phyloP scores from a whole-genome alignment of 2,888 invertebrate species.

The Sesia bembeciformis region DNA sequence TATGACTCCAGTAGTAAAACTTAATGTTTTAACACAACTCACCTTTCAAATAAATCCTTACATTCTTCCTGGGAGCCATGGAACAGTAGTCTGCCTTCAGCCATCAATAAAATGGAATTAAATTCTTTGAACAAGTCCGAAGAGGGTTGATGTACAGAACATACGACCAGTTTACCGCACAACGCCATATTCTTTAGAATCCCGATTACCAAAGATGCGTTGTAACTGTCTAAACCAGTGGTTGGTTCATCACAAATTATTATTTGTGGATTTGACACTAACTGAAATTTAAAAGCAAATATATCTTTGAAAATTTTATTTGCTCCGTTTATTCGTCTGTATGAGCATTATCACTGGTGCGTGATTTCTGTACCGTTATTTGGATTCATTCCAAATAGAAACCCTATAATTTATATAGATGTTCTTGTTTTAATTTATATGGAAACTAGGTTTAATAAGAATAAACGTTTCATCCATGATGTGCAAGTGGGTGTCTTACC shows the following conservation, averaged over 20 bases:
- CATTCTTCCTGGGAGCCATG: conserved; percentile 83
- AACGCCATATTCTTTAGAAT: conserved; percentile 76
- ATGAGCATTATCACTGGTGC: no score
- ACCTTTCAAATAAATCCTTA: conserved; percentile 78
- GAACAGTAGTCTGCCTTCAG: conserved; percentile 83
- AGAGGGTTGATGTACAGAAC: conserved; percentile 93
- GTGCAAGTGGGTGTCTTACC: no score
- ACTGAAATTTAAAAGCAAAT: conserved; percentile 48
- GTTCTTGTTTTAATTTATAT: no score
- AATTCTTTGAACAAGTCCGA: conserved; percentile 88
- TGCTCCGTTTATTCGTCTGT: no score
- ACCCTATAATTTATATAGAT: no score
- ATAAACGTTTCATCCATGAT: no score
- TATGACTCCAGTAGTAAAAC: no score
- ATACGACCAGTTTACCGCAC: conserved; percentile 83
- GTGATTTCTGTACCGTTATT: no score
- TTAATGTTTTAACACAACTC: conserved; percentile 9
- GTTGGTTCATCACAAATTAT: conserved; percentile 96
- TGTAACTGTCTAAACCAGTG: conserved; percentile 92
- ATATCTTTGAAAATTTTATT: no score
- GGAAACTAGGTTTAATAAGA: no score
- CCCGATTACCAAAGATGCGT: conserved; percentile 84
- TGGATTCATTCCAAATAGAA: no score
- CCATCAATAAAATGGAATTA: conserved; percentile 82
- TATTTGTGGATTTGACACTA: conserved; percentile 88